Conservation (phyloP, 2,888 invertebrate genomes). For the Phyllotreta striolata region DNA sequence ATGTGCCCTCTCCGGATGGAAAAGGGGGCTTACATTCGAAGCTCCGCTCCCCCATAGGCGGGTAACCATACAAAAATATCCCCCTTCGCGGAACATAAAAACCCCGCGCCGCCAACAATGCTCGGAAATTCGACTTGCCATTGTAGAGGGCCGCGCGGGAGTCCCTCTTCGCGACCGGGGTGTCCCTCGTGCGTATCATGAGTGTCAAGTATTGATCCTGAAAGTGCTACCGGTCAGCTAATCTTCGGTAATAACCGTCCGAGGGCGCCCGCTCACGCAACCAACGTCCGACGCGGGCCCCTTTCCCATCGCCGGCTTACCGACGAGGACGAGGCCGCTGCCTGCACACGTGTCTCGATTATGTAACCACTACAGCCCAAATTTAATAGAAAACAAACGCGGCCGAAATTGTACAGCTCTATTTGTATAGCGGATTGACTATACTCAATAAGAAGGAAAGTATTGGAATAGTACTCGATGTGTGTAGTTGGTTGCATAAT, state of each 20-base stretch:
- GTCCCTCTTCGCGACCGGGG: constrained; percentile 7
- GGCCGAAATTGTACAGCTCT: too few relatives aligned
- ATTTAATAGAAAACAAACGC: too few relatives aligned
- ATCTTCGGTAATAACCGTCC: constrained; percentile 37
- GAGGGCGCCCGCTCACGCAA: constrained; percentile 36
- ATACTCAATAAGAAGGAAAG: too few relatives aligned
- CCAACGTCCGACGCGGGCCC: constrained; percentile 15
- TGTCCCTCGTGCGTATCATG: constrained; percentile 30
- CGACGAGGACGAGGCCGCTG: background rate
- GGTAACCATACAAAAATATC: constrained; percentile 7
- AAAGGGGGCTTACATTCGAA: constrained; percentile 23
- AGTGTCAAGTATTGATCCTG: constrained; percentile 39
- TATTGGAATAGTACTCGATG: too few relatives aligned
- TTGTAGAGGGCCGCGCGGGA: too few relatives aligned
- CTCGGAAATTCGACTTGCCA: too few relatives aligned
- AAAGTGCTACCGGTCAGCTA: constrained; percentile 38
- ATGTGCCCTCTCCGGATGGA: constrained; percentile 13
- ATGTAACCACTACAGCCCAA: too few relatives aligned
- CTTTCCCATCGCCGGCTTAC: background rate
- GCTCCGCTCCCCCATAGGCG: constrained; percentile 16
- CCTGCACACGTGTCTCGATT: too few relatives aligned
- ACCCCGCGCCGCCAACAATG: background rate
- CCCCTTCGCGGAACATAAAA: too few relatives aligned
- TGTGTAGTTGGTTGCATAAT: too few relatives aligned
- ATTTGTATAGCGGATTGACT: too few relatives aligned